phyloP scores from a whole-genome alignment of 2,888 invertebrate genomes.

The Pandemis heparana region DNA sequence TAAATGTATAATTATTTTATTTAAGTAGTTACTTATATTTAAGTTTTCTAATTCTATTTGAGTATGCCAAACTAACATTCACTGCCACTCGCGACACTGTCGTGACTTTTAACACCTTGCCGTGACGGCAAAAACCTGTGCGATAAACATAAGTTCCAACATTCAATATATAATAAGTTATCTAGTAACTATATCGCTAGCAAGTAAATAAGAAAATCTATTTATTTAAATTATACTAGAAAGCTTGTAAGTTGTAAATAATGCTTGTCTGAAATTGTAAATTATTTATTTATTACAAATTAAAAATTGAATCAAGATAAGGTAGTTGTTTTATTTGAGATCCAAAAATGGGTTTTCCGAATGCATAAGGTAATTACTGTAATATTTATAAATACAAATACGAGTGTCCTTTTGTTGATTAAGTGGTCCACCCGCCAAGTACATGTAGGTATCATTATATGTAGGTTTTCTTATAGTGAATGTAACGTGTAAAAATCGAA shows the following conservation, averaged over 20 bases:
- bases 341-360: no score
- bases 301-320: constrained; percentile 44
- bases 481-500: no score
- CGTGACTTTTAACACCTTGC: background rate
- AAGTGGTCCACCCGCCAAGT: no score
- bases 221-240: constrained; percentile 60
- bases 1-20: constrained; percentile 43
- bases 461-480: no score
- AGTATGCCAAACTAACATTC: background rate
- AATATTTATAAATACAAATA: no score
- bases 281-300: constrained; percentile 81
- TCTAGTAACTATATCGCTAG: background rate
- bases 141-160: background rate
- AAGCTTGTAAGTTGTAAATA: constrained; percentile 78
- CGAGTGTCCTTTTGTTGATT: no score
- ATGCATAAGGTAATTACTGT: no score
- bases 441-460: no score
- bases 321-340: constrained; percentile 17
- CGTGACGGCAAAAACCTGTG: background rate
- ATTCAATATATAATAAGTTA: background rate
- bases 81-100: background rate
- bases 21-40: background rate
- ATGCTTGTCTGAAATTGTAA: constrained; percentile 72
- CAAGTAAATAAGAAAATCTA: constrained; percentile 45
- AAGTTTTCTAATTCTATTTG: constrained; percentile 2